phyloP scores from a whole-genome alignment of 2,113 vertebrate species.

The Boulengeromyrus knoepffleri region DNA sequence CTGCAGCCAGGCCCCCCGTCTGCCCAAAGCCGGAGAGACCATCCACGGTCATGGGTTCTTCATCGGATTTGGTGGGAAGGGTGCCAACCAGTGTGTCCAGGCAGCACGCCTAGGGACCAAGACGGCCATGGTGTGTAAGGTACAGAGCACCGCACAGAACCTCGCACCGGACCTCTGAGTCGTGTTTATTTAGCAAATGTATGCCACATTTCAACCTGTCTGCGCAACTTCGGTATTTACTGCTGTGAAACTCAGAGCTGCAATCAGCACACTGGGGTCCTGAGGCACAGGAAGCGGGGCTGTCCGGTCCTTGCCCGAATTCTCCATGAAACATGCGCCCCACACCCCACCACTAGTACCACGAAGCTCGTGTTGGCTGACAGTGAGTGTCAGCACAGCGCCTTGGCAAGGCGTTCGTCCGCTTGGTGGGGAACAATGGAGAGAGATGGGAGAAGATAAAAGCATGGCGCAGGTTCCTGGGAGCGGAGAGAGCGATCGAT shows the following conservation, averaged over 20 bases:
- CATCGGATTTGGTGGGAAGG: conserved; percentile 92
- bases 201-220: neutral
- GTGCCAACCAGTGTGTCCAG: conserved; percentile 95
- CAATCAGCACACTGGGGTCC: neutral
- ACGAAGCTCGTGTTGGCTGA: neutral
- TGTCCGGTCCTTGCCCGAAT: neutral
- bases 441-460: neutral
- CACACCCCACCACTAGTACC: neutral
- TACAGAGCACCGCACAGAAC: conserved; percentile 41
- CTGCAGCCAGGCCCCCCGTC: conserved; percentile 72
- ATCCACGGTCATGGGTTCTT: conserved; percentile 90
- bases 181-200: neutral
- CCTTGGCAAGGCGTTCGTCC: neutral
- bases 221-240: neutral
- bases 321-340: neutral
- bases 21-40: conserved; percentile 90
- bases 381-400: neutral
- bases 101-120: conserved; percentile 82
- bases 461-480: conserved; percentile 27
- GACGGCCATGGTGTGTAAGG: conserved; percentile 88
- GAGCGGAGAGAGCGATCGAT: conserved; percentile 63
- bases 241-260: neutral
- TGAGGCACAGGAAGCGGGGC: neutral
- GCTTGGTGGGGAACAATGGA: neutral
- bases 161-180: neutral